These are phyloP conservation scores for Schizothorax lantsangensis DNA, from an alignment of 2,797 vertebrate genomes.

Conservation along the genomic window DNA sequence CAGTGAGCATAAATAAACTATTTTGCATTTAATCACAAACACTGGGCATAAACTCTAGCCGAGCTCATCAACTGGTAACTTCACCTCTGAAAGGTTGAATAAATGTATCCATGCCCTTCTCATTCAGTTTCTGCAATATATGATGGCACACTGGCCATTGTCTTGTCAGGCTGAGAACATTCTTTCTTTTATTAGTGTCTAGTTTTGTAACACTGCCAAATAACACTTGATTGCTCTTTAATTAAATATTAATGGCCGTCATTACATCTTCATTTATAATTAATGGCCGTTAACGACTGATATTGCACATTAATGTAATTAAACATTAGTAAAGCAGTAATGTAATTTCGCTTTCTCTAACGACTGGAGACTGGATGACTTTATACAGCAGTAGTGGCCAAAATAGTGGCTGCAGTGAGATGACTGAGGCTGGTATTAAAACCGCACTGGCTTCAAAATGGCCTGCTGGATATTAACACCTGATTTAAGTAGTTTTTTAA, in stretches of 20 bases:
- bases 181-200: constrained; percentile 80
- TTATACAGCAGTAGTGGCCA: constrained; percentile 61
- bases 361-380: constrained; percentile 63
- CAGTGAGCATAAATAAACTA: not conserved
- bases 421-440: constrained; percentile 42
- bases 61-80: constrained; percentile 3
- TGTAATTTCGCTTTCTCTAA: constrained; percentile 68
- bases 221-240: constrained; percentile 87
- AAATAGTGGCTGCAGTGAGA: constrained; percentile 43
- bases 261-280: constrained; percentile 87
- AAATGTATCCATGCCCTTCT: constrained; percentile 48
- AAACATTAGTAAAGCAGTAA: constrained; percentile 75
- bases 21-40: not conserved
- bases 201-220: constrained; percentile 85
- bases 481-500: not conserved
- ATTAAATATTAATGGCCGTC: constrained; percentile 86
- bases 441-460: not conserved
- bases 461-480: not conserved
- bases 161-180: constrained; percentile 71
- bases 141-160: constrained; percentile 46
- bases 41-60: not conserved
- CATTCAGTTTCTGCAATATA: constrained; percentile 40
- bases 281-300: constrained; percentile 81
- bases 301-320: constrained; percentile 87
- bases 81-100: constrained; percentile 25